Base-by-base conservation (phyloP, 1,140 invertebrate genomes). In the Heterodera carotae region DNA sequence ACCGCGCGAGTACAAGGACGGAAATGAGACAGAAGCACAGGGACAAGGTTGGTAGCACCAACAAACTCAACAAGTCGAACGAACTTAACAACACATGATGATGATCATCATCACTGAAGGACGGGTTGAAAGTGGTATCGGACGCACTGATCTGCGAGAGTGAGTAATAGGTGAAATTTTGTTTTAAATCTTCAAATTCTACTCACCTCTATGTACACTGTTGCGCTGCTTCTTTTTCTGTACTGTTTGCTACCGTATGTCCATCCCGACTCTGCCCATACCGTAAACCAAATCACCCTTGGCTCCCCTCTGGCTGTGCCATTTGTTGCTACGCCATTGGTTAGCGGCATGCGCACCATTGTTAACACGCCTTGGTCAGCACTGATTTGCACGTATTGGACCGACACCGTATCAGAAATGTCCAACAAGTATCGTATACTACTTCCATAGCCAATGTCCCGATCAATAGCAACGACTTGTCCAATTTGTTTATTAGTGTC, bases 401-500 rank as follows among this genome's bases (percentile, higher is more conserved):
- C 25, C 29, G 62, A 66, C 6, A 7, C 29, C 3, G 29, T 12
- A 22, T 66, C 62, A 15, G 25, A 71, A 69, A 15, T 34, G 29
- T 48, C 66, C 69, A 86, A 76, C 15, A 64, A 66, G 59, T 85
- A 88, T 36, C 70, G 48, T n/a, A 85, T 82, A 18, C 67, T 15
- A 34, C 84, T 80, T 72, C 84, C 80, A 15, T 43, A 31, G 6
- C 84, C 84, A 25, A 76, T 71, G 59, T 85, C 84, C 34, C 64
- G 68, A 64, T 85, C 84, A 18, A 78, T 70, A 7, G 84, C 84
- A 27, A 76, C 64, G n/a, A 85, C 82, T 33, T 72, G 69, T 22
- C 84, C 84, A 27, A 85, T 76, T 12, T 64, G 56, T 29, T 82
- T 74, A 0, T 81, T 85, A 8, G 76, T 69, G 22, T 66, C 60